These are phyloP conservation scores for Ornithoptera alexandrae DNA, from an alignment of 2,888 invertebrate species.

Conservation along the genomic window DNA sequence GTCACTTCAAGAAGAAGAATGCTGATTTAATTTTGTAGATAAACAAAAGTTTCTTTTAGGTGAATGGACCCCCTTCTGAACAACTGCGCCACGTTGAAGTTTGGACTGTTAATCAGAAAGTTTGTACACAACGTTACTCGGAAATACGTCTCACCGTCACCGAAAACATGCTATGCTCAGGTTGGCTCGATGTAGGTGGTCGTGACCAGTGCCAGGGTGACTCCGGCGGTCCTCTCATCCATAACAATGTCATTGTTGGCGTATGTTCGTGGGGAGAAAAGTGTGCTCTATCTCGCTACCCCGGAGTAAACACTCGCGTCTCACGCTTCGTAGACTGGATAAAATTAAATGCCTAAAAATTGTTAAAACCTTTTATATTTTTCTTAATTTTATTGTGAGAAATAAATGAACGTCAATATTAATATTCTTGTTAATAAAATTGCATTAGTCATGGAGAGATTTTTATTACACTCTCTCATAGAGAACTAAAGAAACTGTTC, in stretches of 20 bases:
- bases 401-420: background rate
- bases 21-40: too few relatives aligned
- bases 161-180: slow-evolving; percentile 57
- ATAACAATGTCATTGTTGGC: slow-evolving; percentile 44
- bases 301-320: slow-evolving; percentile 50
- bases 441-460: too few relatives aligned
- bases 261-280: slow-evolving; percentile 47
- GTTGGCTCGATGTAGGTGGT: slow-evolving; percentile 56
- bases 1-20: too few relatives aligned
- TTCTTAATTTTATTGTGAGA: background rate
- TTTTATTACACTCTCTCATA: too few relatives aligned
- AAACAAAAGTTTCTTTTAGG: background rate
- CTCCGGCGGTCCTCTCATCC: slow-evolving; percentile 58
- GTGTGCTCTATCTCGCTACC: slow-evolving; percentile 42
- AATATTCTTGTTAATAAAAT: background rate
- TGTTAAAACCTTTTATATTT: background rate
- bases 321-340: slow-evolving; percentile 53
- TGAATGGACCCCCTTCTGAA: slow-evolving; percentile 34
- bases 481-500: too few relatives aligned
- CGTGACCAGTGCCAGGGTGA: slow-evolving; percentile 63
- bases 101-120: slow-evolving; percentile 45
- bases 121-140: slow-evolving; percentile 43
- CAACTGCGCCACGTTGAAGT: slow-evolving; percentile 47
- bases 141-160: slow-evolving; percentile 38
- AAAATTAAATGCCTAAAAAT: slow-evolving; percentile 41